Percentiles rank a stretch among this genome's conserved stretches.
Conservation (phyloP, 2,888 invertebrate species). For the Drosophila demipolita region DNA sequence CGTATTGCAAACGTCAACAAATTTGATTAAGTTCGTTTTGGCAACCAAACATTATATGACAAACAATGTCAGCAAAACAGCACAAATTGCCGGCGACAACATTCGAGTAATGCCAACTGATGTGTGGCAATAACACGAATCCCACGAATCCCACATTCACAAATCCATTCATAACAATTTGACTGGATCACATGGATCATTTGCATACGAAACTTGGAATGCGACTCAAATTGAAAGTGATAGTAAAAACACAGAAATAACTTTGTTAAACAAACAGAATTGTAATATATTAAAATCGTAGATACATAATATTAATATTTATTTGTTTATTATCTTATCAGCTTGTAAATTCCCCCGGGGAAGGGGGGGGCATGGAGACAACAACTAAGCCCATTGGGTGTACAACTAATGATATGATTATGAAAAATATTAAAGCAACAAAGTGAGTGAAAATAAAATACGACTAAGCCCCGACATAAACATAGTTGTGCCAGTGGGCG, state of each 20-base stretch:
- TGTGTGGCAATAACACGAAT: slow-evolving; percentile 35
- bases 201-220: neutral
- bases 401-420: slow-evolving; percentile 75
- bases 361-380: slow-evolving; percentile 25
- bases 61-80: slow-evolving; percentile 24
- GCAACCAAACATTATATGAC: slow-evolving; percentile 35
- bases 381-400: slow-evolving; percentile 62
- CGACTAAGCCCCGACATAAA: slow-evolving; percentile 41
- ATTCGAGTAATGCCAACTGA: slow-evolving; percentile 22
- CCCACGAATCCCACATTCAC: slow-evolving; percentile 36
- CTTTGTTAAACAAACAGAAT: neutral
- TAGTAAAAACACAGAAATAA: neutral
- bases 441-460: slow-evolving; percentile 62
- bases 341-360: slow-evolving; percentile 45
- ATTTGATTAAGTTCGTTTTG: slow-evolving; percentile 46
- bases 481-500: slow-evolving; percentile 10
- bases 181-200: slow-evolving; percentile 21
- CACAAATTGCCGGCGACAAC: slow-evolving; percentile 17
- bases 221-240: slow-evolving; percentile 7
- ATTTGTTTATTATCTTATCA: slow-evolving; percentile 48
- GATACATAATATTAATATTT: slow-evolving; percentile 5
- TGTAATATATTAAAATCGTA: neutral
- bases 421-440: slow-evolving; percentile 67
- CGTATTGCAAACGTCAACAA: slow-evolving; percentile 36
- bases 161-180: slow-evolving; percentile 42